phyloP scores from a whole-genome alignment of 1,140 invertebrate genomes.

The Brachionus koreanus region DNA sequence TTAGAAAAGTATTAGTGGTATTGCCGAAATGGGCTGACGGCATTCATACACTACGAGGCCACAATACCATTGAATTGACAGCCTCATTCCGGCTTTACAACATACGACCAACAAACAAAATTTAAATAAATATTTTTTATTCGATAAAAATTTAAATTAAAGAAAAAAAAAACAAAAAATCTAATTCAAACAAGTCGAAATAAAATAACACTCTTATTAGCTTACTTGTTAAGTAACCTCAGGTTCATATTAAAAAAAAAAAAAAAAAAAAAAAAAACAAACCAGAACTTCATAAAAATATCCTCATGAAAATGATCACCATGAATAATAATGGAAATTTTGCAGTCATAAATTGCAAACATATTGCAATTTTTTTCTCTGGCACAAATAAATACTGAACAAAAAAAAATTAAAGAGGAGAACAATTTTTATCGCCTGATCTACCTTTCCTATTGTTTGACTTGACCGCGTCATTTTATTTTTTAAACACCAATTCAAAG shows the following conservation, averaged over 20 bases:
- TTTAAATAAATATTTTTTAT: slow-evolving; percentile 22
- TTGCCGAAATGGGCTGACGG: neutral
- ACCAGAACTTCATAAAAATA: neutral
- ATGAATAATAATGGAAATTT: neutral
- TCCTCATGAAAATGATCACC: neutral
- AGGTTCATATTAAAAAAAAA: neutral
- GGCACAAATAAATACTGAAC: neutral
- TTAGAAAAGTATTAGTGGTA: neutral
- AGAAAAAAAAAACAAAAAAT: neutral
- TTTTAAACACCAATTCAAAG: neutral
- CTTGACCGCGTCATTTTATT: neutral
- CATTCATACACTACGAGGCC: neutral
- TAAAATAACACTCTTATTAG: neutral
- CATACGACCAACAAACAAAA: neutral
- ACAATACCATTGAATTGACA: neutral
- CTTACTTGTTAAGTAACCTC: neutral
- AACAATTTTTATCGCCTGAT: neutral
- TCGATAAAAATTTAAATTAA: slow-evolving; percentile 10
- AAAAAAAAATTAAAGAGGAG: neutral
- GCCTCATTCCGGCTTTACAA: neutral
- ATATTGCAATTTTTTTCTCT: neutral
- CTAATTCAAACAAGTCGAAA: slow-evolving; percentile 39
- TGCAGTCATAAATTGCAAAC: neutral
- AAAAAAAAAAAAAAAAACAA: neutral
- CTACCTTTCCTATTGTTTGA: neutral